Evolutionary conservation across 2,113 vertebrate genomes (phyloP), one percentile per base, ranked within the genome.

Genomic region (Bagarius yarrelli): DNA sequence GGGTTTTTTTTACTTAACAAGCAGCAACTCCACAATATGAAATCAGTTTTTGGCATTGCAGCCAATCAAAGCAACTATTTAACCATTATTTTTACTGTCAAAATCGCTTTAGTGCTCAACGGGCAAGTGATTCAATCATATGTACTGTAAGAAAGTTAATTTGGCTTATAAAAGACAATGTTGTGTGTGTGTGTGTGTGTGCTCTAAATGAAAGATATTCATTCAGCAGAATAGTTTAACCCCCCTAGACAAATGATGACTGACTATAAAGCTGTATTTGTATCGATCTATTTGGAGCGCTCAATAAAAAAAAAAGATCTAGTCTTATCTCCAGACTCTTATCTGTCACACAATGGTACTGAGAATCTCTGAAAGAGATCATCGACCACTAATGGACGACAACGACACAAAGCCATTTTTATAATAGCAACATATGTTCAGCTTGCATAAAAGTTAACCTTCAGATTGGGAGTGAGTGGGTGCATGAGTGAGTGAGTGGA

Each of bases 291-390:
- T 27, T 34, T 8, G 8, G 70, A 73, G 30, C 23, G 70, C 70
- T 72, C 47, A 55, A 71, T 71, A 71, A 52, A 71, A 72, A 55
- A 72, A 53, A 32, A 72, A 53, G 70, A 72, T 53, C 27, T 27
- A 53, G 16, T 72, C 50, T 72, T 53, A 32, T 72, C 70, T 55
- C 70, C 70, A 73, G 70, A 32, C 47, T 32, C 50, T 16, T 21
- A 53, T 53, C 52, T 53, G 69, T 52, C 69, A 30, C 25, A 32
- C 44, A 32, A 13, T 53, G 11, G 9, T 52, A 52, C 21, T 55
- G 50, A 50, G 27, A 72, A 50, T 52, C 44, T 50, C 44, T 72
- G 27, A 72, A 32, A 73, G 70, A 73, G 32, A 55, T 30, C 27
- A 50, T 55, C 50, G 1, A 73, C 5, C 2, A 30, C 19, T 55